phyloP scores from a whole-genome alignment of 2,797 vertebrate species.

The Anguilla anguilla region DNA sequence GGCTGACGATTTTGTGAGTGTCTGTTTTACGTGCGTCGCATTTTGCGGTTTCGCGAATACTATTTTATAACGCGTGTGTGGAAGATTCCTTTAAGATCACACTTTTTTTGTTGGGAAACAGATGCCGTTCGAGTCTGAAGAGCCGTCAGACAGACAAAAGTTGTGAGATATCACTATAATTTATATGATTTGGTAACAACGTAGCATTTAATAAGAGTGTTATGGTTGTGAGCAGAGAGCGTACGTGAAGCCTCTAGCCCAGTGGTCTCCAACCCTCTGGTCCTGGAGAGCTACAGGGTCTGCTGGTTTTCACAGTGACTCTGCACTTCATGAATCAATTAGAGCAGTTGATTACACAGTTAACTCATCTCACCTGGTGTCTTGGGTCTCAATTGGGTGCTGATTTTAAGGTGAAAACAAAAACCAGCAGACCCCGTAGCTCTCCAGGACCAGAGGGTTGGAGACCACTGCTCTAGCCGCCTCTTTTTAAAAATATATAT shows the following conservation, averaged over 20 bases:
- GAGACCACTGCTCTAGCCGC: neutral
- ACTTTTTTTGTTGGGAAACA: neutral
- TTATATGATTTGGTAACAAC: neutral
- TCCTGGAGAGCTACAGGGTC: too few species aligned
- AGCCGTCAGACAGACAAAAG: neutral
- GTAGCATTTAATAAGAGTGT: neutral
- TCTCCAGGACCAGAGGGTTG: too few species aligned
- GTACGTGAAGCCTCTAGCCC: neutral
- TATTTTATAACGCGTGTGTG: constrained; percentile 45
- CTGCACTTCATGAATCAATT: too few species aligned
- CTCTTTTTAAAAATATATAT: too few species aligned
- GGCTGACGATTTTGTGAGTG: constrained; percentile 51
- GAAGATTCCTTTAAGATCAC: neutral
- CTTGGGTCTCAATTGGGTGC: too few species aligned
- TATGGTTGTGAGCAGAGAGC: neutral
- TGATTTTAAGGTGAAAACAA: too few species aligned
- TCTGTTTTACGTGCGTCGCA: constrained; percentile 25
- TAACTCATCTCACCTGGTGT: too few species aligned
- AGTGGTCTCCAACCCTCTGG: too few species aligned
- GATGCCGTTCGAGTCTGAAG: neutral
- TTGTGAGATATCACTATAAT: constrained; percentile 8
- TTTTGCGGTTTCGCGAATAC: constrained; percentile 41
- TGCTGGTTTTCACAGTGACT: too few species aligned
- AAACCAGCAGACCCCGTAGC: too few species aligned
- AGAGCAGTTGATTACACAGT: too few species aligned